Base-by-base conservation (phyloP, 2,888 invertebrate genomes). In the Brachycybe producta region DNA sequence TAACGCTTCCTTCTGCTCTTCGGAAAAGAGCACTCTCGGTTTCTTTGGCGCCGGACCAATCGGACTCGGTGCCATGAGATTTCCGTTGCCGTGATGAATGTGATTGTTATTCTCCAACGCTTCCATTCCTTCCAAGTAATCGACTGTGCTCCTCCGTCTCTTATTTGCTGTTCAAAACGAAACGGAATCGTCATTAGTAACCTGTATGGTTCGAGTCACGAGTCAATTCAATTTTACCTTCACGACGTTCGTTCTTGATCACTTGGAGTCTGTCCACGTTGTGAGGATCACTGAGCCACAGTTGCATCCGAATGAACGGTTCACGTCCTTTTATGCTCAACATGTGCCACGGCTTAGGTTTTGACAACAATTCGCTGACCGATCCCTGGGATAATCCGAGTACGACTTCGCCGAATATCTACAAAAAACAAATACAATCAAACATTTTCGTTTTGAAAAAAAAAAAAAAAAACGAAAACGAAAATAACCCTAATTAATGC, bases 311-410 rank as follows among this genome's bases (percentile, higher is more conserved):
- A 57, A 92, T 90, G 69, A 92, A 92, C 0, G 92, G 91, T 64
- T 97, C 97, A 27, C 95, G 76, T 0, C 97, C 97, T 67, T 95
- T 95, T 65, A 94, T 91, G 65, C 92, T 94, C 49, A 97, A 76
- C 92, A 95, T 92, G 65, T 92, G 92, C 95, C 97, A 97, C 0
- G 95, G 95, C 64, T 97, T 97, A 3, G 97, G 97, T 67, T 95
- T 95, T 54, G 94, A 92, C 5, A 98, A 75, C 55, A 98, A 73
- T 68, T 98, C 98, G 62, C 92, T 94, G 11, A 95, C 95, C 2
- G 95, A 91, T 11, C 91, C 95, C 69, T 97, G 95, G 0, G 92
- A 92, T 26, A 97, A 73, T 0, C 94, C 95, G 13, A 98, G 74
- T 3, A 98, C 94, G 0, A 91, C 92, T 71, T 98, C 97, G 8